Evolutionary conservation across 1,140 invertebrate genomes (phyloP), one percentile per base, ranked within the genome.

Genomic region (Anagrus nilaparvatae): DNA sequence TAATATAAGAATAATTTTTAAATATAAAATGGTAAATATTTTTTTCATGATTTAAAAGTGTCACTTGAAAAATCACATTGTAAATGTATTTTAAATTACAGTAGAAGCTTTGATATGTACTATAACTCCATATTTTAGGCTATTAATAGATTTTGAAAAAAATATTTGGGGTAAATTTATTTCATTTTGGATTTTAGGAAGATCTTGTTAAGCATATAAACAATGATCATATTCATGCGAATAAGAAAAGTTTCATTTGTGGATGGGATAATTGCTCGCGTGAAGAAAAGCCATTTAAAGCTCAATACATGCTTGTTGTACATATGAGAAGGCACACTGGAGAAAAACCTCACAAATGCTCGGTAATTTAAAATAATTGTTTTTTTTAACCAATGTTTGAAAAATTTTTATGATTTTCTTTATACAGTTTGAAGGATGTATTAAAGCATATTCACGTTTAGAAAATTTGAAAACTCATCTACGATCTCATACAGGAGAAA

Each of bases 401-500:
- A 28, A 31, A 23, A 17, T 34, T 44, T 44, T 45, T 45, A 46
- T 48, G n/a, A n/a, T n/a, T n/a, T n/a, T n/a, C n/a, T 77, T 78
- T 31, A 76, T 78, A 31, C 69, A 97, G 93, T 97, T 97, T 69
- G 90, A 96, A 67, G 91, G 92, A 4, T 99, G 96, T 64, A 82
- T 79, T 47, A 99, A 99, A 68, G 90, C 93, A 0, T 99, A 99
- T 66, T 96, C 92, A 1, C 74, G 96, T 21, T 69, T 98, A 46
- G 96, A 99, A 66, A 99, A 99, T 61, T 69, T 99, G 12, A 99
- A 99, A 69, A 99, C 96, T 3, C 96, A 99, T 69, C 71, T 97
- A 7, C 72, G 94, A 55, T 96, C 92, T 42, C 94, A 99, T 63
- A 99, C 95, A 0, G 95, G 95, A 0, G 96, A 99, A 69, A 97